Percentiles rank a stretch among this genome's conserved stretches.
Evolutionary conservation across 2,113 vertebrate species (phyloP).

Genomic region (Phaethornis superciliosus): DNA sequence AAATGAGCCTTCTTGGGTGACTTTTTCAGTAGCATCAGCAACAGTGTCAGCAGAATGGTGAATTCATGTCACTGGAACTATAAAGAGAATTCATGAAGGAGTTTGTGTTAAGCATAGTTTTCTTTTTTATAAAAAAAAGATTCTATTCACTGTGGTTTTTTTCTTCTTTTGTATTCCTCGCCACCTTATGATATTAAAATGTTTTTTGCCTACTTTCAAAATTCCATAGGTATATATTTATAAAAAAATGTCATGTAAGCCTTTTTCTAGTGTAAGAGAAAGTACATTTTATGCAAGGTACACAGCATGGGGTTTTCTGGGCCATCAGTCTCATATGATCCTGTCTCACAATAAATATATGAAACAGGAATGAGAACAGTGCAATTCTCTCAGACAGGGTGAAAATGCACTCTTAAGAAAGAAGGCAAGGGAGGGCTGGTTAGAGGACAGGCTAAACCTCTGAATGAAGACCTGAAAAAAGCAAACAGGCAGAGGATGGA

Average conservation of each 20-base stretch:
- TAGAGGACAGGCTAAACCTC: neutral
- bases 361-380: neutral
- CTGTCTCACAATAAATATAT: slow-evolving; percentile 24
- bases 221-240: slow-evolving; percentile 54
- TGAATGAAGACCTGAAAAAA: neutral
- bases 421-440: neutral
- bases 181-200: slow-evolving; percentile 48
- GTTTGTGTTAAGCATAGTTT: slow-evolving; percentile 51
- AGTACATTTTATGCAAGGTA: slow-evolving; percentile 33
- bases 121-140: neutral
- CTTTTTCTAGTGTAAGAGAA: slow-evolving; percentile 23
- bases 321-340: slow-evolving; percentile 33
- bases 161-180: slow-evolving; percentile 36
- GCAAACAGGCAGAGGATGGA: neutral
- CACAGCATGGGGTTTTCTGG: slow-evolving; percentile 28
- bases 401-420: neutral
- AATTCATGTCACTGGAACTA: slow-evolving; percentile 33
- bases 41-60: slow-evolving; percentile 62
- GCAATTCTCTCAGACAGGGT: neutral
- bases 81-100: slow-evolving; percentile 70
- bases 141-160: slow-evolving; percentile 11
- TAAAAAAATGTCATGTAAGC: slow-evolving; percentile 59
- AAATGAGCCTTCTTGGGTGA: slow-evolving; percentile 36
- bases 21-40: slow-evolving; percentile 51
- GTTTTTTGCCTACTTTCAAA: slow-evolving; percentile 54